Evolutionary conservation across 2,113 vertebrate species (phyloP), one percentile per base, ranked within the genome.

Genomic region (Echinops telfairi): DNA sequence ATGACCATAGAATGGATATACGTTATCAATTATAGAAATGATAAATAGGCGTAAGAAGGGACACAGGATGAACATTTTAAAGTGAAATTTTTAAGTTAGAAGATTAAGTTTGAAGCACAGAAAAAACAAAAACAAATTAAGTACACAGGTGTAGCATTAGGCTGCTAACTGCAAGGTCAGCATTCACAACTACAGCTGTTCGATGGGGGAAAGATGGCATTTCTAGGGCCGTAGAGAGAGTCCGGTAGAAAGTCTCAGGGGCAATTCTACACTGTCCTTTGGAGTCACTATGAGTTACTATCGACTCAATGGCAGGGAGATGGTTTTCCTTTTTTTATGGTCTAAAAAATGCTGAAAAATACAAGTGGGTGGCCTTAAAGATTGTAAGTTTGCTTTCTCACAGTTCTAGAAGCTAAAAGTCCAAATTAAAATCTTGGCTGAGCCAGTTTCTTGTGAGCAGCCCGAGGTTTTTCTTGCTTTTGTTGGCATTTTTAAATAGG

Each of bases 31-130:
- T 78, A 60, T 77, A 40, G 27, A 78, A 79, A 11, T 64, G 33
- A 87, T 57, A 4, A n/a, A 23, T 40, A 60, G 20, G 25, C 38
- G 4, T 58, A 77, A 38, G 20, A 43, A 77, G n/a, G 20, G 31
- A n/a, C 79, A 31, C 25, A 82, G 43, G 36, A 38, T 47, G 66
- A 60, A 62, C 29, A 36, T 81, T 16, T 6, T 29, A 17, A 3
- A 33, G 12, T 85, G 68, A 27, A 64, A 84, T 66, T 66, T 87
- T 15, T 82, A 92, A 75, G 57, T 68, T 57, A 53, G n/a, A 86
- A 1, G 22, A 40, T 89, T 7, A 81, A 83, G 20, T 83, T 94
- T 87, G 16, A 25, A 88, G 19, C 58, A 2, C 19, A 78, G 17
- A 86, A 88, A 38, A 70, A n/a, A 31, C 22, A 38, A n/a, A 70